Evolutionary conservation across 1,140 invertebrate species (phyloP).

Genomic region (Cecropterus lyciades): DNA sequence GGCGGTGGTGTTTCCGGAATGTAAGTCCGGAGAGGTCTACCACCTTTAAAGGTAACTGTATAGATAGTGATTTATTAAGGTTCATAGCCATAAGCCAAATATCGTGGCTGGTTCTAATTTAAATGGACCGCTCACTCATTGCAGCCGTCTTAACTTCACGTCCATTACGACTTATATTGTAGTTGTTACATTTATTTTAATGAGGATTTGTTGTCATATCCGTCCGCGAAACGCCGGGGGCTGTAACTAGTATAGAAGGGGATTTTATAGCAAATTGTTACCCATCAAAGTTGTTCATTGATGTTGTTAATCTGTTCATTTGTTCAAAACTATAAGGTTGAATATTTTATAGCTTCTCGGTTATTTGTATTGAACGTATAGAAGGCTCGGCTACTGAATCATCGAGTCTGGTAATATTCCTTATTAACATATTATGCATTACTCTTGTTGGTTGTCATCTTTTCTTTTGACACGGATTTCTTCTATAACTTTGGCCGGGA

Average conservation of each 20-base stretch:
- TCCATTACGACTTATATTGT: conserved; percentile 21
- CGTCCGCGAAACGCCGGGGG: conserved; percentile 16
- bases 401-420: no score
- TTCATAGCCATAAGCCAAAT: conserved; percentile 10
- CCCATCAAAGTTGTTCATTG: conserved; percentile 10
- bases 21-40: no score
- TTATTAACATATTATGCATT: no score
- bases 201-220: conserved; percentile 23
- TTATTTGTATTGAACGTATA: no score
- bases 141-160: conserved; percentile 9
- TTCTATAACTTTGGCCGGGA: no score
- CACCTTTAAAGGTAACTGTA: no score
- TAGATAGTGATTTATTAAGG: neutral
- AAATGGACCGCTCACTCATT: conserved; percentile 11
- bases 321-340: no score
- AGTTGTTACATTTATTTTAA: conserved; percentile 24
- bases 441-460: no score
- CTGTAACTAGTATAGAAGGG: conserved; percentile 10
- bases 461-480: no score
- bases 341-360: no score
- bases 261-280: conserved; percentile 12
- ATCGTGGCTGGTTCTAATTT: conserved; percentile 5
- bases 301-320: neutral
- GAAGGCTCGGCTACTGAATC: no score
- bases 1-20: no score